A percentile compares a stretch with the other conserved stretches of the same genome.
Conservation (phyloP, 2,888 invertebrate genomes). For the Polietes domitor region DNA sequence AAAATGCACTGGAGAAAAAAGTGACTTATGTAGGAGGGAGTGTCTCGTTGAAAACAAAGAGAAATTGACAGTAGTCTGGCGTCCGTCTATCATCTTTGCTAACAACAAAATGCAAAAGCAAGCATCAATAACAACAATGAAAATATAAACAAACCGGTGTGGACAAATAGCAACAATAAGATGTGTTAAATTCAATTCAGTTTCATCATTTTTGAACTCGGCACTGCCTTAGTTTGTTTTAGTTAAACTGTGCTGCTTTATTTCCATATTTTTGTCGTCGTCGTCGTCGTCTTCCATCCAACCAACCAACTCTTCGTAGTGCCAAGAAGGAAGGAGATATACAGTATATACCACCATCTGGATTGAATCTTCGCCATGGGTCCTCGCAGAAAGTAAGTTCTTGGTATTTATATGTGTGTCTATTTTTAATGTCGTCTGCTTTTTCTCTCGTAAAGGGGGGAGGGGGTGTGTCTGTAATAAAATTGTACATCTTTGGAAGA, state of each 20-base stretch:
- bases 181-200: slow-evolving; percentile 26
- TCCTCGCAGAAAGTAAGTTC: slow-evolving; percentile 37
- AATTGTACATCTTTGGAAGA: neutral
- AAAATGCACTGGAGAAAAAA: too few species aligned
- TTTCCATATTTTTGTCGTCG: neutral
- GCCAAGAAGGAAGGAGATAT: neutral
- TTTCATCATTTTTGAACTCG: neutral
- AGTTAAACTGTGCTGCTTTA: slow-evolving; percentile 5
- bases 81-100: slow-evolving; percentile 4
- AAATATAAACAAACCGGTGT: slow-evolving; percentile 33
- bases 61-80: neutral
- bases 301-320: slow-evolving; percentile 1
- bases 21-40: neutral
- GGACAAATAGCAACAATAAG: neutral
- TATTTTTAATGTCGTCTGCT: slow-evolving; percentile 23
- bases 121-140: slow-evolving; percentile 31
- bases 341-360: neutral
- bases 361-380: slow-evolving; percentile 7
- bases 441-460: neutral
- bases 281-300: neutral
- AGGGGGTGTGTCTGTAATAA: slow-evolving; percentile 27
- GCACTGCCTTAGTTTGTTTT: neutral
- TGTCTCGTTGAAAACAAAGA: slow-evolving; percentile 11
- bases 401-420: neutral
- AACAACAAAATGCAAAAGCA: slow-evolving; percentile 33